Percentiles rank a stretch among this genome's conserved stretches.
Conservation (phyloP, 2,888 invertebrate genomes). For the Idaea aversata region DNA sequence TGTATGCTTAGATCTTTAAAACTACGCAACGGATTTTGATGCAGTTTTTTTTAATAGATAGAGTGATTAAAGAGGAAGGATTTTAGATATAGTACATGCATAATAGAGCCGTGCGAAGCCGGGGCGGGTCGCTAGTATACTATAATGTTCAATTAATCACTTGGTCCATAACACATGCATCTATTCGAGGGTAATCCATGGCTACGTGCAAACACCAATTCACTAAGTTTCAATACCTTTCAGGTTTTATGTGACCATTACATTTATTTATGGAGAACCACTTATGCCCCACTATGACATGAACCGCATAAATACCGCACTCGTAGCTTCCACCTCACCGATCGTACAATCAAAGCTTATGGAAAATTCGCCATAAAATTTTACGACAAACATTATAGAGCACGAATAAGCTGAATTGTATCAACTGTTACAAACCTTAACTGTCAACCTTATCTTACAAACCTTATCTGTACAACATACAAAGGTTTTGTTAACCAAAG, state of each 20-base stretch:
- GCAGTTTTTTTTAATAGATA: too few species aligned
- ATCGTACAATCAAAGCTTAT: conserved; percentile 56
- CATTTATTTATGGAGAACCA: conserved; percentile 16
- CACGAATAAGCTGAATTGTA: conserved; percentile 51
- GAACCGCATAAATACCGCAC: conserved; percentile 14
- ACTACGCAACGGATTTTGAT: too few species aligned
- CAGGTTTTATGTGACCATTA: conserved; percentile 12
- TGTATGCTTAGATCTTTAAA: too few species aligned
- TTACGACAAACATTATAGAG: conserved; percentile 58
- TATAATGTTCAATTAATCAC: too few species aligned
- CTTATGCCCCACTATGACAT: conserved; percentile 15
- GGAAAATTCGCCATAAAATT: conserved; percentile 66
- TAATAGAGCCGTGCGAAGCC: too few species aligned
- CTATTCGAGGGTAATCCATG: too few species aligned
- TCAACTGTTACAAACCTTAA: conserved; percentile 46
- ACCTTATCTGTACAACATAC: conserved; percentile 49
- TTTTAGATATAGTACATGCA: too few species aligned
- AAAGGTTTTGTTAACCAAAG: conserved; percentile 31
- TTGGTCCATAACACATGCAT: too few species aligned
- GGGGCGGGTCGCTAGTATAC: too few species aligned
- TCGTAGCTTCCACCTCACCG: conserved; percentile 35
- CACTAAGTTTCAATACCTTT: background rate
- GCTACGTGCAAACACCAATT: too few species aligned
- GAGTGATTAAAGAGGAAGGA: too few species aligned
- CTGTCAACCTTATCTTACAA: too few species aligned